Evolutionary conservation across 2,113 vertebrate species (phyloP).

Genomic region (Casuarius casuarius): DNA sequence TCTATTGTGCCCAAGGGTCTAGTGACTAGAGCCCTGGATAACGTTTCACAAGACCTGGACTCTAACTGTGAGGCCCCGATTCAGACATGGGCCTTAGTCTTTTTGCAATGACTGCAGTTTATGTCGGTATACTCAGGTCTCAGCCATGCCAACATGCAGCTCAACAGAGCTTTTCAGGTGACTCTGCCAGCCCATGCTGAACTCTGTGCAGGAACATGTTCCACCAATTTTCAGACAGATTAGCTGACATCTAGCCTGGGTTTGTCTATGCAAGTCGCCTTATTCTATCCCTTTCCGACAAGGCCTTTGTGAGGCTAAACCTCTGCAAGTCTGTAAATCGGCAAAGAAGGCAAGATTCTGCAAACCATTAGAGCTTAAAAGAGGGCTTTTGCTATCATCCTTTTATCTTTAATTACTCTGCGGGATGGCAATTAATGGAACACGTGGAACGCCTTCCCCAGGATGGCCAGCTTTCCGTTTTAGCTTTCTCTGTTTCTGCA

Average conservation of each 20-base stretch:
- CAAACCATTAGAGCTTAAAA: background rate
- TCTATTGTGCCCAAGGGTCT: accelerated
- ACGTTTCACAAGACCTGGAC: background rate
- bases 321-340: background rate
- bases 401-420: background rate
- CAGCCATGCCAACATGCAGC: background rate
- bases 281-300: background rate
- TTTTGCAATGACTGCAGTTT: background rate
- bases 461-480: background rate
- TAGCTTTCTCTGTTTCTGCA: background rate
- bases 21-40: background rate
- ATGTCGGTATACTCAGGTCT: background rate
- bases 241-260: background rate
- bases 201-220: background rate
- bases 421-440: slow-evolving; percentile 2
- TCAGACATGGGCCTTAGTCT: accelerated
- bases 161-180: background rate
- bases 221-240: background rate
- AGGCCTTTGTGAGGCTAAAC: background rate
- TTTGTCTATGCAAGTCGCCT: background rate
- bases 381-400: background rate
- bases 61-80: background rate
- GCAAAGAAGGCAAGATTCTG: background rate
- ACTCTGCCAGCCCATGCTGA: background rate
- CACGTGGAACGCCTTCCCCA: background rate